Conservation (phyloP, 2,797 vertebrate genomes). For the Babyrousa celebensis region DNA sequence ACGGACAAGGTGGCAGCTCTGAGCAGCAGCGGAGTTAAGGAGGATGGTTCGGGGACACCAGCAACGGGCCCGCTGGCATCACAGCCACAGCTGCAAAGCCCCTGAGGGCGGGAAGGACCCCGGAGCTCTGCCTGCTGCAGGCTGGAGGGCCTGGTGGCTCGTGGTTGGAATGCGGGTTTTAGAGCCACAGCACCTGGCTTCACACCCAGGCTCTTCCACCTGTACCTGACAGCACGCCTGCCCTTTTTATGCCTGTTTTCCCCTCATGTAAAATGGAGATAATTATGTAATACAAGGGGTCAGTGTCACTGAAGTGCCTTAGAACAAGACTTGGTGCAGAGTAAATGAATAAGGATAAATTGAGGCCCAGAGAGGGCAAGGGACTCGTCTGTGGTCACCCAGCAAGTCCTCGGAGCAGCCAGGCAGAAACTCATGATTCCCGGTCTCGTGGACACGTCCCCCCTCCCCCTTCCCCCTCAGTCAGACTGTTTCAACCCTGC, state of each 20-base stretch:
- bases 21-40: background rate
- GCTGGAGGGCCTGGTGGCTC: background rate
- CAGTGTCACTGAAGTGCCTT: background rate
- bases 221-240: background rate
- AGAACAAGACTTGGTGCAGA: background rate
- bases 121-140: background rate
- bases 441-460: slow-evolving; percentile 47
- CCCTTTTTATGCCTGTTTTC: background rate
- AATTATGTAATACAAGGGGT: background rate
- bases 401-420: background rate
- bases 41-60: background rate
- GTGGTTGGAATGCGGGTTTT: background rate
- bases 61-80: background rate
- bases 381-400: background rate
- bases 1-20: background rate
- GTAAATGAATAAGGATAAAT: background rate
- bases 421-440: slow-evolving; percentile 65
- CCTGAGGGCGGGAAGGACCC: background rate
- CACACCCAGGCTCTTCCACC: background rate
- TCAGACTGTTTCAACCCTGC: slow-evolving; percentile 65
- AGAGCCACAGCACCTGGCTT: background rate
- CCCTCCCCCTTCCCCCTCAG: slow-evolving; percentile 18
- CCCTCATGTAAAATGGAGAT: background rate
- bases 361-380: background rate
- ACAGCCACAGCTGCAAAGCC: background rate